Conservation (phyloP, 2,797 vertebrate genomes). For the Selene dorsalis region DNA sequence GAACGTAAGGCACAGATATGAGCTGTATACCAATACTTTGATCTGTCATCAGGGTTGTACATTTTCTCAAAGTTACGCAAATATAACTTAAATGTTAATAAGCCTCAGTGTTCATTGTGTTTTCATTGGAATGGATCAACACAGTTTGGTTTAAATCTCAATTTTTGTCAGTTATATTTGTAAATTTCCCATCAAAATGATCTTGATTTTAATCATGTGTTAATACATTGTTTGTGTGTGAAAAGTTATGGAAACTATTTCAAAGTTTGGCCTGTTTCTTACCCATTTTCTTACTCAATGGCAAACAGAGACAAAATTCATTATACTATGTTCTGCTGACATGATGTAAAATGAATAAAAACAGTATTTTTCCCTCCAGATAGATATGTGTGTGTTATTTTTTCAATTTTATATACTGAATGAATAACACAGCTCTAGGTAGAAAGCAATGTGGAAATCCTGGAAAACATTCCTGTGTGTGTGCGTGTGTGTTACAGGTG, state of each 20-base stretch:
- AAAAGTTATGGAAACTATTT: no score
- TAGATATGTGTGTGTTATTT: neutral
- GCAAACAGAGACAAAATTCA: neutral
- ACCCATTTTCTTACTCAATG: no score
- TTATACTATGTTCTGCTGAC: neutral
- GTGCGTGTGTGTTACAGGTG: conserved; percentile 81
- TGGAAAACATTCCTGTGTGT: neutral
- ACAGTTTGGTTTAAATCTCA: neutral
- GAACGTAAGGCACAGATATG: conserved; percentile 87
- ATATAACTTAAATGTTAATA: no score
- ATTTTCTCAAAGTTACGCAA: no score
- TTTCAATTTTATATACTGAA: neutral
- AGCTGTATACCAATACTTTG: neutral
- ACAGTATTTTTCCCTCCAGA: neutral
- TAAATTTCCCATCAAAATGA: no score
- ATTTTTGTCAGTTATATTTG: neutral
- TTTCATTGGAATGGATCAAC: neutral
- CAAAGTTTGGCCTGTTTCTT: no score
- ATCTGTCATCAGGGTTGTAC: no score
- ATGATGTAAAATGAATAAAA: neutral
- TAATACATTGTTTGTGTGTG: no score
- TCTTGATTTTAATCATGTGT: no score
- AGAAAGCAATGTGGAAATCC: neutral
- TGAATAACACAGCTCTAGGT: neutral
- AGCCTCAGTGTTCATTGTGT: neutral